Base-by-base conservation (phyloP, 2,797 vertebrate genomes). In the Peromyscus aztecus region DNA sequence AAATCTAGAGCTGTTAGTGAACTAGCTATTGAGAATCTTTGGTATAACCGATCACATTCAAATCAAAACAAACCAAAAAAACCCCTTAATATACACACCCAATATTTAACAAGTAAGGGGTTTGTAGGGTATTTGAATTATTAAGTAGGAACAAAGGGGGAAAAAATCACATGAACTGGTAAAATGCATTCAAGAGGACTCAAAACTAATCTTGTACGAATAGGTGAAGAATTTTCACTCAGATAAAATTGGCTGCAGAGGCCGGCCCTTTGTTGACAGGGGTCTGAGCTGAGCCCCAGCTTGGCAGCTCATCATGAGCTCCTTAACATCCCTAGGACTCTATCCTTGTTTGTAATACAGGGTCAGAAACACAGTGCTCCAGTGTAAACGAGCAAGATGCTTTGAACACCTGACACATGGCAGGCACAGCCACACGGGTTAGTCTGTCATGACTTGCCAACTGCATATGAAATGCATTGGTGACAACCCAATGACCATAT, bases 1-100 rank as follows among this genome's bases (percentile, higher is more conserved):
- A 40, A 77, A 88, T 82, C 89, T 83, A 94, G 78, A 94, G 69
- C 23, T 96, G 57, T 88, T 67, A 94, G 76, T 94, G n/a, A 88
- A 63, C 23, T 49, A 55, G 55, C 49, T 90, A 69, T 19, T 21
- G 55, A 90, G 78, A 95, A 55, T 94, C 92, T 92, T 94, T 73
- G 65, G 67, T 81, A 5, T 83, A 63, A 95, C 57, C 82, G 76
- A 92, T 78, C 67, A 71, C 65, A 89, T 93, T 87, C 34, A 91
- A 93, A 95, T 46, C 27, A 49, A 78, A 43, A 17, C 40, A 61
- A 81, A 31, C 29, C 8, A 21, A 27, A 71, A 40, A 37, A 37
- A 4, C n/a, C 23, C 49, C 81, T 76, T 75, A 71, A 67, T 69
- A 65, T 65, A 92, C 69, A 88, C 19, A 90, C 40, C 16, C 34